These are phyloP conservation scores for Cepaea nemoralis DNA, from an alignment of 1,140 invertebrate genomes.

Conservation along the genomic window DNA sequence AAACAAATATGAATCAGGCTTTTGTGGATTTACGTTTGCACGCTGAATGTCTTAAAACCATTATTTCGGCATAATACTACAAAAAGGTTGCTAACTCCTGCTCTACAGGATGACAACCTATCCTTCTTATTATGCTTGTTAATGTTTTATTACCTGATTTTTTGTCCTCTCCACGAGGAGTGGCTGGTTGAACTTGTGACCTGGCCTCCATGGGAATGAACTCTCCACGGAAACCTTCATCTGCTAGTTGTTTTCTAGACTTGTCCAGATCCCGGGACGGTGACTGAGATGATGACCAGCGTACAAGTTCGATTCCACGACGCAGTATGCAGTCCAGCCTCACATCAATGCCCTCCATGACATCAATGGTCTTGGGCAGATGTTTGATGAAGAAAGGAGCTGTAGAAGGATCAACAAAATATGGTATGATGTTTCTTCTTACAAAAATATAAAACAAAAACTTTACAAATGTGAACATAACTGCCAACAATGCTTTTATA, in stretches of 20 bases:
- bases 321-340: conserved; percentile 65
- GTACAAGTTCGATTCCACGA: conserved; percentile 57
- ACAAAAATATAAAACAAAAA: too few relatives aligned
- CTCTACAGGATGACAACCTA: too few relatives aligned
- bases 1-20: too few relatives aligned
- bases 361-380: conserved; percentile 64
- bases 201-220: conserved; percentile 49
- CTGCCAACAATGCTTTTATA: too few relatives aligned
- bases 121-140: background rate
- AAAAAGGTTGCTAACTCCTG: too few relatives aligned
- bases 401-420: too few relatives aligned
- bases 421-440: too few relatives aligned
- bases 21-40: too few relatives aligned
- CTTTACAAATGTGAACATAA: too few relatives aligned
- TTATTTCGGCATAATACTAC: too few relatives aligned
- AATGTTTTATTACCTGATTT: conserved; percentile 28
- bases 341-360: conserved; percentile 65
- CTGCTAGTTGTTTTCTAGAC: conserved; percentile 50
- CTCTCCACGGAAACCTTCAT: conserved; percentile 61
- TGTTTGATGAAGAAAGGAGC: conserved; percentile 70
- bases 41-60: too few relatives aligned
- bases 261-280: conserved; percentile 42
- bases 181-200: background rate
- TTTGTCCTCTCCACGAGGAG: background rate
- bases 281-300: conserved; percentile 39